Conservation (phyloP, 2,113 vertebrate genomes). For the Myrmophylax atrothorax region DNA sequence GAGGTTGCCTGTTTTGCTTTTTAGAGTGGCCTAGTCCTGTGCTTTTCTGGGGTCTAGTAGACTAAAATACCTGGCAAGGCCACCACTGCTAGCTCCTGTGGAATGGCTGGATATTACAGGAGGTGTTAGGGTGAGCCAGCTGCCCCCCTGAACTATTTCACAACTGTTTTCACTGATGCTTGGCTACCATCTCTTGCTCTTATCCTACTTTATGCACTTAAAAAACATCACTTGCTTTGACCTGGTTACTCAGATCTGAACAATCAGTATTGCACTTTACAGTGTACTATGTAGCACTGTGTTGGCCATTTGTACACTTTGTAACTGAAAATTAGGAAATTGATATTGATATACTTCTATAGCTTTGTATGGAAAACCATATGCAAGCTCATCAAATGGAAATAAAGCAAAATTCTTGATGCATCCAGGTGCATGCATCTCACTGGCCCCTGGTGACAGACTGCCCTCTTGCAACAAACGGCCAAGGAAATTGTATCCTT, state of each 20-base stretch:
- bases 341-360: background rate
- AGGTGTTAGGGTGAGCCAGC: background rate
- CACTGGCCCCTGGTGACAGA: background rate
- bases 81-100: background rate
- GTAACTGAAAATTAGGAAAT: background rate
- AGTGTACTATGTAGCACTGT: background rate
- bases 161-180: background rate
- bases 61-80: background rate
- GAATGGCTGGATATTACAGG: background rate
- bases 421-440: background rate
- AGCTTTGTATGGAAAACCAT: background rate
- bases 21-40: background rate
- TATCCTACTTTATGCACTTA: background rate
- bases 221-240: background rate
- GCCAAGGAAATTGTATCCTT: background rate
- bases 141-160: background rate
- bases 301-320: background rate
- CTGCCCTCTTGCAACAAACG: background rate
- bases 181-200: background rate
- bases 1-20: background rate
- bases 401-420: background rate
- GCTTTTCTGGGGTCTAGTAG: background rate
- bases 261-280: background rate
- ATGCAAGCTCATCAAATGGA: background rate
- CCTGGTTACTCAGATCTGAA: background rate